Evolutionary conservation across 1,140 invertebrate species (phyloP), one percentile per base, ranked within the genome.

Genomic region (Lepidotrigona ventralis): DNA sequence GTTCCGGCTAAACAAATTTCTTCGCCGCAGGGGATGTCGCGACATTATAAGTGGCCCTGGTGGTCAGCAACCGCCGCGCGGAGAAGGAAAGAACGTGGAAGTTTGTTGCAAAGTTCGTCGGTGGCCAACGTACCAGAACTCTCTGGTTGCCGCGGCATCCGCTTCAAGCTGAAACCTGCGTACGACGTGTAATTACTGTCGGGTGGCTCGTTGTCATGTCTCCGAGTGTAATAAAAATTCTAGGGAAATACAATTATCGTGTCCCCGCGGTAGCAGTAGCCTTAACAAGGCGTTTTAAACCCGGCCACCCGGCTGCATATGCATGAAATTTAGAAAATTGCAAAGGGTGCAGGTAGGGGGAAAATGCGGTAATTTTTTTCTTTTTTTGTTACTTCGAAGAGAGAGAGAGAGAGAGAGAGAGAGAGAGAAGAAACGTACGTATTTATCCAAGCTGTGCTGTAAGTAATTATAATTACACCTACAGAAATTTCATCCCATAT

Each of bases 101-200:
- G 76, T 83, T 79, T 79, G 76, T 79, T 73, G 69, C 39, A 39
- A 84, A 84, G 78, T 84, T 81, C 53, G 69, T 54, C 54, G 70
- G 19, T 64, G 51, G 26, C 53, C 51, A 70, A 84, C 68, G 76
- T 79, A 66, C 33, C n/a, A 26, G 78, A 75, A 63, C 64, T 75
- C 60, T 60, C 60, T n/a, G 68, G 19, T 46, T 46, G 21, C 29
- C 29, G 23, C 21, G 60, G 23, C 71, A 56, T 80, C 82, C 68
- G 69, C 60, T 73, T 51, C 19, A n/a, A 80, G 77, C 77, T 80
- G 58, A 46, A 73, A 84, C 53, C 77, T 84, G 77, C 70, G 66
- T 78, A 39, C 54, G 81, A 83, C 81, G 66, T 83, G 81, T 83
- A 83, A 83, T 83, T 83, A 83, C 66, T 71, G 81, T 83, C 75